These are phyloP conservation scores for Drosophila pandora DNA, from an alignment of 1,140 invertebrate species.

Conservation along the genomic window DNA sequence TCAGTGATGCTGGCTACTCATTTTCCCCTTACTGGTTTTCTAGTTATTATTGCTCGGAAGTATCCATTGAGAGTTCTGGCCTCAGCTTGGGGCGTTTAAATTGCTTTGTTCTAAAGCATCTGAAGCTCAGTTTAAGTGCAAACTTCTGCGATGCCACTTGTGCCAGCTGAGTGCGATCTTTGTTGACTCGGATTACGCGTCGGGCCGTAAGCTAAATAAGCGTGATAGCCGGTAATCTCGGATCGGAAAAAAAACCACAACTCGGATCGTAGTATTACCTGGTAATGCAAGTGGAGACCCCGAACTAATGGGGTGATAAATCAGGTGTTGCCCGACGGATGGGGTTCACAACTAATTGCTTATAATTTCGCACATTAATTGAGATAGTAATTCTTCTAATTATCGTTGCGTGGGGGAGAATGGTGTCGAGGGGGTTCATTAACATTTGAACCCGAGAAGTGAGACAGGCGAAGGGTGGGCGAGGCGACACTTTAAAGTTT, in stretches of 20 bases:
- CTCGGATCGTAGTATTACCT: slow-evolving; percentile 18
- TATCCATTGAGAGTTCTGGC: slow-evolving; percentile 35
- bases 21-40: slow-evolving; percentile 61
- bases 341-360: slow-evolving; percentile 14
- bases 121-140: slow-evolving; percentile 55
- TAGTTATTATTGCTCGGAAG: slow-evolving; percentile 27
- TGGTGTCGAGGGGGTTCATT: slow-evolving; percentile 34
- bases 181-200: slow-evolving; percentile 13
- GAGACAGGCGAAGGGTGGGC: not conserved
- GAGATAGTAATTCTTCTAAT: slow-evolving; percentile 19
- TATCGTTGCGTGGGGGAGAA: slow-evolving; percentile 16
- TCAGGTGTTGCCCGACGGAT: slow-evolving; percentile 13
- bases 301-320: slow-evolving; percentile 32
- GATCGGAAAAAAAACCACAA: slow-evolving; percentile 3
- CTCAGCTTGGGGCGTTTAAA: slow-evolving; percentile 33
- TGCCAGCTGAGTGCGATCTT: slow-evolving; percentile 37
- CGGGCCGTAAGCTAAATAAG: slow-evolving; percentile 1
- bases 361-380: slow-evolving; percentile 16
- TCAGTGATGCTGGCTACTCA: slow-evolving; percentile 14
- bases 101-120: slow-evolving; percentile 69
- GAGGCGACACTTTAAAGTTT: not conserved
- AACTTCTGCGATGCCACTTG: slow-evolving; percentile 45
- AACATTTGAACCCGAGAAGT: slow-evolving; percentile 38
- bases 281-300: slow-evolving; percentile 45
- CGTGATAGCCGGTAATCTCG: slow-evolving; percentile 13